Evolutionary conservation across 2,888 invertebrate genomes (phyloP).

Genomic region (Dione juno): DNA sequence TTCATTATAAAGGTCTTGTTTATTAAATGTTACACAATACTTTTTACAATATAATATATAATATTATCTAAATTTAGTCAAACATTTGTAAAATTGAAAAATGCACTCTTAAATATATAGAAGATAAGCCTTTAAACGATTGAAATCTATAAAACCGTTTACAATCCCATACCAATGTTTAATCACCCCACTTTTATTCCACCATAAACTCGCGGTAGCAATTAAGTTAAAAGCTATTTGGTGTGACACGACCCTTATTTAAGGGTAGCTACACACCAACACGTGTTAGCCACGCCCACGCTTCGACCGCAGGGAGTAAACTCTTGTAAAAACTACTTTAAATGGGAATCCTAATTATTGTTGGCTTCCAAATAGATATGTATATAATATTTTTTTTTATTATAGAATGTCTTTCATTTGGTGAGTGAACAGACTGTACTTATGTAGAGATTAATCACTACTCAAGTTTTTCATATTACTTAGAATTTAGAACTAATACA

Average conservation of each 20-base stretch:
- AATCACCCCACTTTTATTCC: constrained; percentile 49
- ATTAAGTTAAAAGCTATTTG: constrained; percentile 65
- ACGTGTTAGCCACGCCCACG: constrained; percentile 55
- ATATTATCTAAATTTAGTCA: not conserved
- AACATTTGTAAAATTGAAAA: not conserved
- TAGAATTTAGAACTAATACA: not conserved
- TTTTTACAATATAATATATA: too few relatives aligned
- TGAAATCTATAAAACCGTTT: constrained; percentile 31
- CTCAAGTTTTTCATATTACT: not conserved
- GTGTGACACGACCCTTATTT: constrained; percentile 71
- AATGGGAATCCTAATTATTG: constrained; percentile 5
- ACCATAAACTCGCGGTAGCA: constrained; percentile 62
- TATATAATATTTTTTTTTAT: not conserved
- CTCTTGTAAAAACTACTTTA: constrained; percentile 31
- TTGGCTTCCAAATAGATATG: not conserved
- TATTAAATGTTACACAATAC: too few relatives aligned
- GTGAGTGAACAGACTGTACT: not conserved
- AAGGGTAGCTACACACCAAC: constrained; percentile 75
- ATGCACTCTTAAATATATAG: not conserved
- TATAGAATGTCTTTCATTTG: not conserved
- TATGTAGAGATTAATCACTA: not conserved
- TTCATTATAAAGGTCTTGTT: too few relatives aligned
- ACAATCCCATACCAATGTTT: constrained; percentile 38
- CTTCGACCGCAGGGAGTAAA: constrained; percentile 38
- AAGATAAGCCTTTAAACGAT: constrained; percentile 23